These are phyloP conservation scores for Petrolisthes cinctipes DNA, from an alignment of 2,888 invertebrate species.

Conservation along the genomic window DNA sequence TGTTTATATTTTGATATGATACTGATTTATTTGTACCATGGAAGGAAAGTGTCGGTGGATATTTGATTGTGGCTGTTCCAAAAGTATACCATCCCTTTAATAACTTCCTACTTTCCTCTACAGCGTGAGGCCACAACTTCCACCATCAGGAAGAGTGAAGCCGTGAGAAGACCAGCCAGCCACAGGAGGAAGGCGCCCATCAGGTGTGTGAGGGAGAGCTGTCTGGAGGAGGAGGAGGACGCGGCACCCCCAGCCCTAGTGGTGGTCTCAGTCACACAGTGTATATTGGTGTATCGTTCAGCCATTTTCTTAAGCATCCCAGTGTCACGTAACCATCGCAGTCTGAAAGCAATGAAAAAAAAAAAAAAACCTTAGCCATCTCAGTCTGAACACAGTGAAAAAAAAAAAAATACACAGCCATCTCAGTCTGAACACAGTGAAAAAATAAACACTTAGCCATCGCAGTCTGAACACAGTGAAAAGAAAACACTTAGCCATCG, in stretches of 20 bases:
- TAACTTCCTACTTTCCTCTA: too few relatives aligned
- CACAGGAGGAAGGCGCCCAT: conserved; percentile 21
- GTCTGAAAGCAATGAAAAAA: too few relatives aligned
- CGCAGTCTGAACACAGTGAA: not conserved
- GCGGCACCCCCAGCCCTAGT: not conserved
- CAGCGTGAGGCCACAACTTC: too few relatives aligned
- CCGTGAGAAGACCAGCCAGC: not conserved
- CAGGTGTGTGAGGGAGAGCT: conserved; percentile 3
- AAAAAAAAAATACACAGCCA: not conserved
- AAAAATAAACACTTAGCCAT: not conserved
- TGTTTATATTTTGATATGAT: too few relatives aligned
- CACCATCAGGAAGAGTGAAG: not conserved
- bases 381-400: not conserved
- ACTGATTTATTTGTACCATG: too few relatives aligned
- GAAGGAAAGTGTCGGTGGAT: too few relatives aligned
- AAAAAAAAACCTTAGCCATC: too few relatives aligned
- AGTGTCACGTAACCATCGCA: not conserved
- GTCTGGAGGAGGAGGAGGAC: not conserved
- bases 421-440: not conserved
- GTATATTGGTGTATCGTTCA: not conserved
- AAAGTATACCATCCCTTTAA: too few relatives aligned
- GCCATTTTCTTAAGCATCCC: not conserved
- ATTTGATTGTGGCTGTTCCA: too few relatives aligned
- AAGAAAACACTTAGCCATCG: not conserved
- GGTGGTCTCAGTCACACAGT: not conserved